These are phyloP conservation scores for Lycodopsis pacificus DNA, from an alignment of 2,797 vertebrate species.

Conservation along the genomic window DNA sequence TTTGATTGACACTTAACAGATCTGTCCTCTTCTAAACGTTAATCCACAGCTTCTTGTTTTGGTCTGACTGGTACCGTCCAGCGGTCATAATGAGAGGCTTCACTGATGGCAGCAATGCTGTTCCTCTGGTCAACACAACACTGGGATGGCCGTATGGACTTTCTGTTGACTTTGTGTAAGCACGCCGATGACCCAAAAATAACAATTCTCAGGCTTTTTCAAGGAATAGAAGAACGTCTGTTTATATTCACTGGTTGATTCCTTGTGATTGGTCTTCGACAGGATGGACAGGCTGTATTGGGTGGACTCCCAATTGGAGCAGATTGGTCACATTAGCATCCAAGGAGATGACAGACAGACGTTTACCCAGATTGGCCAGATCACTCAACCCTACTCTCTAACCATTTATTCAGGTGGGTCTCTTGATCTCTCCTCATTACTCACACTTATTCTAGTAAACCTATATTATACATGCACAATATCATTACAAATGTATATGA, in stretches of 20 bases:
- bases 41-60: conserved; percentile 80
- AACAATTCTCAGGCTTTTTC: background rate
- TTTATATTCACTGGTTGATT: background rate
- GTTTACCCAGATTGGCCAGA: conserved; percentile 80
- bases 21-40: background rate
- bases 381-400: conserved; percentile 81
- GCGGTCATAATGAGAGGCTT: conserved; percentile 80
- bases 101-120: conserved; percentile 80
- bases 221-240: background rate
- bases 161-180: conserved; percentile 81
- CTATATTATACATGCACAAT: background rate
- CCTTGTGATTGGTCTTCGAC: conserved; percentile 21
- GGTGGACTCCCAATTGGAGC: conserved; percentile 79
- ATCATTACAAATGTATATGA: too few relatives aligned
- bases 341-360: conserved; percentile 75
- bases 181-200: background rate
- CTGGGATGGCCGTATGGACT: conserved; percentile 82
- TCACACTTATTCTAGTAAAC: background rate
- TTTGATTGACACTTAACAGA: background rate
- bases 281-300: conserved; percentile 81
- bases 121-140: conserved; percentile 83
- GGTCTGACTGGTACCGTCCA: conserved; percentile 84
- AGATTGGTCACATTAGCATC: conserved; percentile 74
- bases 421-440: background rate
- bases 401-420: conserved; percentile 78